Percentiles rank a stretch among this genome's conserved stretches.
Conservation (phyloP, 2,888 invertebrate genomes). For the Salticus scenicus region DNA sequence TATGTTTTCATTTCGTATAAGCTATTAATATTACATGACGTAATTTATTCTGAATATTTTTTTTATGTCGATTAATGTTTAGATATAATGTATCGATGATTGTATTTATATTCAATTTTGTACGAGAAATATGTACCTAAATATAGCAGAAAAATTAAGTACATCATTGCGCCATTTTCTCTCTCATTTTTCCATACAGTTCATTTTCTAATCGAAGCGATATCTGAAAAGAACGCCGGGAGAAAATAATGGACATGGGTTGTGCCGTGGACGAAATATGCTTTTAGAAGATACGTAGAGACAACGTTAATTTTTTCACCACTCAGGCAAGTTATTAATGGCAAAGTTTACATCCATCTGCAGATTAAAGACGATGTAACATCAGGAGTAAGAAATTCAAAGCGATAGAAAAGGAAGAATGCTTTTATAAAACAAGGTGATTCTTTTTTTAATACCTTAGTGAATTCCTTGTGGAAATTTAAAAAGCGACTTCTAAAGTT, state of each 20-base stretch:
- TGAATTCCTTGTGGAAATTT: background rate
- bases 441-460: background rate
- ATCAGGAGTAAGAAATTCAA: background rate
- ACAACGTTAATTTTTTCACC: conserved; percentile 44
- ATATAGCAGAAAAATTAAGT: too few species aligned
- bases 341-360: conserved; percentile 30
- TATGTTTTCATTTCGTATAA: too few species aligned
- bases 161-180: too few species aligned
- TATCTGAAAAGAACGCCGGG: conserved; percentile 36
- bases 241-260: conserved; percentile 47
- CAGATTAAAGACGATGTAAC: conserved; percentile 22
- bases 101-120: too few species aligned
- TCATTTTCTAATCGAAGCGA: conserved; percentile 12
- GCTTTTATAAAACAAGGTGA: background rate
- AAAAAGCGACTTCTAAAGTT: background rate
- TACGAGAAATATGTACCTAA: too few species aligned
- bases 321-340: conserved; percentile 40
- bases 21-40: too few species aligned
- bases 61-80: too few species aligned
- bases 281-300: conserved; percentile 41
- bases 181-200: background rate
- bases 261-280: conserved; percentile 24
- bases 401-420: background rate
- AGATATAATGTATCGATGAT: too few species aligned
- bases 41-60: too few species aligned